These are phyloP conservation scores for Pongo abelii DNA, from an alignment of 2,113 vertebrate species.

Conservation along the genomic window DNA sequence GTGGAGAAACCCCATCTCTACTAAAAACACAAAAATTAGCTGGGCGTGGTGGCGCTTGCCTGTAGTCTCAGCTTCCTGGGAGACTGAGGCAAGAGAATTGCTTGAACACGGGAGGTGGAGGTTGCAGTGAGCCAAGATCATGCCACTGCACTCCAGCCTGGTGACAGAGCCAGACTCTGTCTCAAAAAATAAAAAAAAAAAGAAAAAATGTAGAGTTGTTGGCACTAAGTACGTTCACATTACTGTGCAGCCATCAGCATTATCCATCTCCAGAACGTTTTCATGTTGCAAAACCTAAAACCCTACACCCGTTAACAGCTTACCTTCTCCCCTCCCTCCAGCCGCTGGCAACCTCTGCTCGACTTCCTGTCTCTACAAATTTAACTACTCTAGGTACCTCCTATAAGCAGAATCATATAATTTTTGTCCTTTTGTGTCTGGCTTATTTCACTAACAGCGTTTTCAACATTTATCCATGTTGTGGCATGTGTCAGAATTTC, in stretches of 20 bases:
- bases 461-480: rapidly evolving
- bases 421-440: neutral
- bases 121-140: no score
- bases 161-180: no score
- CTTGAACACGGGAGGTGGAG: no score
- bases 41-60: no score
- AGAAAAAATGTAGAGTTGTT: no score
- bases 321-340: neutral
- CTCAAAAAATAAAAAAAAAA: no score
- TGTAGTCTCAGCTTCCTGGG: no score
- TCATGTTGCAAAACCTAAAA: rapidly evolving
- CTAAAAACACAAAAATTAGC: no score
- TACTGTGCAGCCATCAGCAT: neutral
- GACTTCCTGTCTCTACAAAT: rapidly evolving
- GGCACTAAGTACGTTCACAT: neutral
- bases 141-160: no score
- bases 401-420: rapidly evolving
- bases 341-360: rapidly evolving
- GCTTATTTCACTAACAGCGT: rapidly evolving
- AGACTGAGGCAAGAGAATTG: no score
- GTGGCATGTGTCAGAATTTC: neutral
- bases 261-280: neutral
- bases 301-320: neutral
- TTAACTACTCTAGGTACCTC: neutral
- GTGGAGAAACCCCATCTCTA: no score